Percentiles rank a stretch among this genome's conserved stretches.
Conservation (phyloP, 2,113 vertebrate genomes). For the Phoenicopterus ruber region DNA sequence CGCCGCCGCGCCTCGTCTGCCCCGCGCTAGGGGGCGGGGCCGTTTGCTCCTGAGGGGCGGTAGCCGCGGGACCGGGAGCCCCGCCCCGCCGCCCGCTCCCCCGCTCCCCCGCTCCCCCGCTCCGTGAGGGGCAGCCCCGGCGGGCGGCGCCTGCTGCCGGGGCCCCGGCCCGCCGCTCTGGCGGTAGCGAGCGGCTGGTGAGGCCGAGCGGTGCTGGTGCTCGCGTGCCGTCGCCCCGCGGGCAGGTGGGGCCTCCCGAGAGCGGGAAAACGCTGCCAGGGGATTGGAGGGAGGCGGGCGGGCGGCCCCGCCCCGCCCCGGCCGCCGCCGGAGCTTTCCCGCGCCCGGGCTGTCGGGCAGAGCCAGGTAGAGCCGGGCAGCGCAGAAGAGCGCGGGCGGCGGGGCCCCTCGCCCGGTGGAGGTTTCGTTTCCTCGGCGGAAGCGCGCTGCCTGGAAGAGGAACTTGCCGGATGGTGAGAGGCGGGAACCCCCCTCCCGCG, state of each 20-base stretch:
- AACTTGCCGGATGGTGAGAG: background rate
- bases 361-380: no score
- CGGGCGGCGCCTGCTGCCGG: background rate
- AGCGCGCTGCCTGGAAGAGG: background rate
- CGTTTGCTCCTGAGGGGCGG: background rate
- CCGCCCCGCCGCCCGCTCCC: no score
- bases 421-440: background rate
- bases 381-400: background rate
- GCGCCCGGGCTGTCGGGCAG: background rate
- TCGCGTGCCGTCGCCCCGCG: background rate
- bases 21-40: no score
- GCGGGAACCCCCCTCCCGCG: background rate
- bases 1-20: background rate
- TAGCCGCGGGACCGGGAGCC: no score
- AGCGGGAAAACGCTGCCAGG: background rate
- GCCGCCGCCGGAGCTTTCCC: background rate
- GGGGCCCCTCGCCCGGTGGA: no score
- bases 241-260: background rate
- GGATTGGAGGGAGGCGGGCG: background rate
- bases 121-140: no score
- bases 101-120: no score
- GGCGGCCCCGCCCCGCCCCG: background rate
- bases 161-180: background rate
- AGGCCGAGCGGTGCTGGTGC: background rate
- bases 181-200: background rate